phyloP scores from a whole-genome alignment of 2,113 vertebrate genomes.

The Glaucidium brasilianum region DNA sequence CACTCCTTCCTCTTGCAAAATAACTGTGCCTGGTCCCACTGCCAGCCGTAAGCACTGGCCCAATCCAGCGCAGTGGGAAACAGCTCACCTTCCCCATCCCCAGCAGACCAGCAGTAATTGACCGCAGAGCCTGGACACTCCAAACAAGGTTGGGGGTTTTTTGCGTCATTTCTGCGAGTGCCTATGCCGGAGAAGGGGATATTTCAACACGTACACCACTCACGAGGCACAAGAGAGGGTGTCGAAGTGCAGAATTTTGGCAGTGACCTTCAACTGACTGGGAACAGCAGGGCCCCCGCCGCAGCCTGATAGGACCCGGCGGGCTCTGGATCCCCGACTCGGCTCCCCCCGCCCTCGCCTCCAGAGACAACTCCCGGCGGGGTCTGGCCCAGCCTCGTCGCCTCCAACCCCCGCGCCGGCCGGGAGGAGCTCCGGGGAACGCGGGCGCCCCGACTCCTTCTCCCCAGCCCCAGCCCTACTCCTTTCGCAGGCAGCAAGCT shows the following conservation, averaged over 20 bases:
- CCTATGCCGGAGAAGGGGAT: neutral
- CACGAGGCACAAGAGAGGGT: neutral
- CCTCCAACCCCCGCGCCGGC: neutral
- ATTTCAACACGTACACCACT: neutral
- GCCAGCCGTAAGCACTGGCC: neutral
- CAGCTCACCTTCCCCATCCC: neutral
- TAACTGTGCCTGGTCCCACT: neutral
- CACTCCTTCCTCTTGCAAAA: neutral
- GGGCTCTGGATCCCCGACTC: neutral
- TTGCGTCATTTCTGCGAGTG: neutral
- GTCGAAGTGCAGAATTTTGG: neutral
- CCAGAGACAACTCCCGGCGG: no score
- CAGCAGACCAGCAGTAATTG: neutral
- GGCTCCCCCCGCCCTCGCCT: neutral
- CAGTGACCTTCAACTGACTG: conserved; percentile 28
- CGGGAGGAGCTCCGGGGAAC: neutral
- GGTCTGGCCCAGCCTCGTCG: neutral
- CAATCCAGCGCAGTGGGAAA: neutral
- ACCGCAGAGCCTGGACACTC: neutral
- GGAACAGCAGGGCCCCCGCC: neutral
- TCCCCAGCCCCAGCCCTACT: neutral
- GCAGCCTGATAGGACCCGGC: neutral
- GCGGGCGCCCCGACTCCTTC: neutral
- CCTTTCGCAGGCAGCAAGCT: neutral
- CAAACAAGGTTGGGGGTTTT: neutral